Base-by-base conservation (phyloP, 1,140 invertebrate species). In the Pseudomyrmex dendroicus region DNA sequence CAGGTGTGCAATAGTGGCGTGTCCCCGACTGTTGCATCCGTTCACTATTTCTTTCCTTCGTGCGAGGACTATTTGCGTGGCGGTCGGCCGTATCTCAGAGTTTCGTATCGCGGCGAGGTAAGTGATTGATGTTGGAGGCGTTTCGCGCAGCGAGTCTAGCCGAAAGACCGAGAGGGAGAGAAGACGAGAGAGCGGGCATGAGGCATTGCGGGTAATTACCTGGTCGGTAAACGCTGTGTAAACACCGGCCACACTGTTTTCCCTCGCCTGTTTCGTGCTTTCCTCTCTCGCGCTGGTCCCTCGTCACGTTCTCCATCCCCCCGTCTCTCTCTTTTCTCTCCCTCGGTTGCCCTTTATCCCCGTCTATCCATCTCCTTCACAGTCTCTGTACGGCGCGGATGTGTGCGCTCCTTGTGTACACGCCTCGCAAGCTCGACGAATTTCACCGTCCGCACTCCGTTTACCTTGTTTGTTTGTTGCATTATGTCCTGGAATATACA, bases 111-210 rank as follows among this genome's bases (percentile, higher is more conserved):
- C 72, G 59, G 44, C 13, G 5, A 0, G 9, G 44, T 66, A 86
- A 80, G 84, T 87, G 90, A 90, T 91, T 83, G 85, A 91, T 89
- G 90, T 89, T 83, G 82, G 86, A 89, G 83, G 88, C 80, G 82
- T 89, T 88, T 84, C 82, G 82, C 78, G 68, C 68, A 57, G 61
- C 52, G 46, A 56, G 15, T 13, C 22, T 61, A 15, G 12, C 20
- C 62, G 52, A 50, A 4, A 54, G 13, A 61, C n/a, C 22, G 44
- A 15, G 12, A 52, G 25, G 13, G 22, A 62, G 25, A 17, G 70
- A 44, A 4, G 48, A 20, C 63, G 62, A 61, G 46, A 62, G 64
- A 83, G 57, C 35, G 48, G 44, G 35, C 3, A 56, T 48, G 25
- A 17, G 52, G 63, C 67, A 82, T 84, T 68, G 70, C 59, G 54